phyloP scores from a whole-genome alignment of 2,113 vertebrate genomes.

The Phainopepla nitens region DNA sequence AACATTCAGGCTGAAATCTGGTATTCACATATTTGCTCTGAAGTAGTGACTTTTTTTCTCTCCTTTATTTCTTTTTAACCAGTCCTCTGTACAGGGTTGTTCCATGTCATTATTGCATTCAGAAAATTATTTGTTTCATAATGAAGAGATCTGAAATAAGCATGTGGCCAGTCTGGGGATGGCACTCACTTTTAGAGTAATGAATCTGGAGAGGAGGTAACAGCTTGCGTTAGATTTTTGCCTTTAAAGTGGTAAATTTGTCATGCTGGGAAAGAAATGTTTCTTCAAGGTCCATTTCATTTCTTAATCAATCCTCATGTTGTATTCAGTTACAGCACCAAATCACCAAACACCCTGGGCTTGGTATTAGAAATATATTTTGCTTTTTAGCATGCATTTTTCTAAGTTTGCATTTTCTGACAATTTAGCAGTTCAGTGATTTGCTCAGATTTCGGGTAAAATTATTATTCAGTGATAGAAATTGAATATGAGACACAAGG shows the following conservation, averaged over 20 bases:
- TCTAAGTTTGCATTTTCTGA: neutral
- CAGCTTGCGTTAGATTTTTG: neutral
- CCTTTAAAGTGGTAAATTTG: neutral
- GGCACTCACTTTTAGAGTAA: neutral
- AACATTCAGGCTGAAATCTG: neutral
- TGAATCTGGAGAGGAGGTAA: neutral
- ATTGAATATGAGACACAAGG: neutral
- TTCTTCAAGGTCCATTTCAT: neutral
- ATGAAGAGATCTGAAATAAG: neutral
- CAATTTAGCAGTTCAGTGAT: neutral
- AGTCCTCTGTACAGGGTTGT: neutral
- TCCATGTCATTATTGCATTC: neutral
- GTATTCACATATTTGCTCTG: neutral
- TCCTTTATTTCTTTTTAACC: neutral
- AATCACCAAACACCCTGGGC: neutral
- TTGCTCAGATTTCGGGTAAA: neutral
- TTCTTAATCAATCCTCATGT: neutral
- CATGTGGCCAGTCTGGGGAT: neutral
- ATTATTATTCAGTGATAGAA: neutral
- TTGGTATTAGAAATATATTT: neutral
- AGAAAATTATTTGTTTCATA: neutral
- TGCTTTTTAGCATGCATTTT: neutral
- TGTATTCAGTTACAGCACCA: neutral
- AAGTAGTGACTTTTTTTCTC: neutral
- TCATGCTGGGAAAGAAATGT: neutral